Base-by-base conservation (phyloP, 2,888 invertebrate species). In the Drosophila ezoana region DNA sequence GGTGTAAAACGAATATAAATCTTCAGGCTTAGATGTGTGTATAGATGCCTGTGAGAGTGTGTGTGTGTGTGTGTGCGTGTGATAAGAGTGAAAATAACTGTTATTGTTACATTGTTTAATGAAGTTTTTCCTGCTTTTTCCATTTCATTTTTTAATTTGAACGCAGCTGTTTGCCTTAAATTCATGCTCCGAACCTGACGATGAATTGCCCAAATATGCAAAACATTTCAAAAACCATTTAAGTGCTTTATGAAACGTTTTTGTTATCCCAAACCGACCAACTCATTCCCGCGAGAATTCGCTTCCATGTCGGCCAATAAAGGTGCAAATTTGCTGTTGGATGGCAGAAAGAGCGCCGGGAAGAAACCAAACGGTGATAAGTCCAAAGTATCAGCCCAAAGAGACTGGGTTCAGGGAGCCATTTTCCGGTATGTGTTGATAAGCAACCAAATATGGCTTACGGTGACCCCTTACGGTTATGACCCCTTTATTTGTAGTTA, bases 1-100 rank as follows among this genome's bases (percentile, higher is more conserved):
- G 87, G 87, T 83, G 82, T 78, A 72, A 80, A 73, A 72, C 60
- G 70, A 57, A 67, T 67, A 79, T 87, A 83, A 81, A 81, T 86
- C 81, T 79, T 56, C 18, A 8, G 35, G 10, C 37, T 37, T 41
- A 60, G 16, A 40, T 56, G 43, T 33, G 45, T 49, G 47, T 62
- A 40, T 37, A 43, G 49, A 18, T 45, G 43, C 18, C 20, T n/a
- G 13, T 16, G 51, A 6, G 44, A n/a, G 57, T 38, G 43, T 37
- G 32, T 37, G 16, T 33, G 23, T 45, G 33, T 35, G 32, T 41
- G 59, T 32, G 33, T 45, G 54, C 38, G 59, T 44, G 48, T 49
- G 49, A 20, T 38, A 16, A 45, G 75, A 56, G 65, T 59, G 49
- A 66, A 71, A 76, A 76, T 72, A 60, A 78, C 72, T 72, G 79